These are phyloP conservation scores for Brachionus plicatilis DNA, from an alignment of 1,140 invertebrate genomes.

Conservation along the genomic window DNA sequence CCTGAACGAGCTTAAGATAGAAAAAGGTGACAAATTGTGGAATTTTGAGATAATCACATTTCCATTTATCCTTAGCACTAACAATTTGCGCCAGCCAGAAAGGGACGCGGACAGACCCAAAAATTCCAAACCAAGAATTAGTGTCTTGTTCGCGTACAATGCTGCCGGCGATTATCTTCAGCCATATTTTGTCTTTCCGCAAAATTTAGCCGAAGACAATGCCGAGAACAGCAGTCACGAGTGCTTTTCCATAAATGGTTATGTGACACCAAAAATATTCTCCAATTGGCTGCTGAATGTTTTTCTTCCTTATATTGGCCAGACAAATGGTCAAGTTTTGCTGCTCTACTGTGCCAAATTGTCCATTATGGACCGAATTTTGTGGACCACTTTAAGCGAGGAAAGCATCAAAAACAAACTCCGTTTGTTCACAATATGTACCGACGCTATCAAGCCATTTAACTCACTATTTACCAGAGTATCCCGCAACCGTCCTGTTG, in stretches of 20 bases:
- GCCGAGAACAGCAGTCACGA: background rate
- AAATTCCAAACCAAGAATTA: constrained; percentile 4
- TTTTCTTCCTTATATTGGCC: background rate
- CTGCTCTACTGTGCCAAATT: constrained; percentile 3
- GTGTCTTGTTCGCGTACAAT: background rate
- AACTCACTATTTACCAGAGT: background rate
- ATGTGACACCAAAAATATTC: background rate
- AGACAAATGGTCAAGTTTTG: background rate
- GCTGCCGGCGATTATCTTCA: constrained; percentile 7
- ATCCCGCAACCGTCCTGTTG: background rate
- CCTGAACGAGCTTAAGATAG: background rate
- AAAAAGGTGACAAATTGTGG: background rate
- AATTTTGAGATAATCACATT: constrained; percentile 1
- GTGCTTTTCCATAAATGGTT: background rate
- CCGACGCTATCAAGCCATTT: background rate
- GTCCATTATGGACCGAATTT: background rate
- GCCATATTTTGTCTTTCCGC: constrained; percentile 5
- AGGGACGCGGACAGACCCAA: background rate
- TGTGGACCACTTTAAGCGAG: background rate
- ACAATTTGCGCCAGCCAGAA: background rate
- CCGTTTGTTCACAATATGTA: background rate
- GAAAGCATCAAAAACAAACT: background rate
- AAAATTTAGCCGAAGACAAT: background rate
- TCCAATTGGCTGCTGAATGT: background rate
- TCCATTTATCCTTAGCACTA: background rate